Conservation (phyloP, 1,140 invertebrate genomes). For the Centruroides sculpturatus region DNA sequence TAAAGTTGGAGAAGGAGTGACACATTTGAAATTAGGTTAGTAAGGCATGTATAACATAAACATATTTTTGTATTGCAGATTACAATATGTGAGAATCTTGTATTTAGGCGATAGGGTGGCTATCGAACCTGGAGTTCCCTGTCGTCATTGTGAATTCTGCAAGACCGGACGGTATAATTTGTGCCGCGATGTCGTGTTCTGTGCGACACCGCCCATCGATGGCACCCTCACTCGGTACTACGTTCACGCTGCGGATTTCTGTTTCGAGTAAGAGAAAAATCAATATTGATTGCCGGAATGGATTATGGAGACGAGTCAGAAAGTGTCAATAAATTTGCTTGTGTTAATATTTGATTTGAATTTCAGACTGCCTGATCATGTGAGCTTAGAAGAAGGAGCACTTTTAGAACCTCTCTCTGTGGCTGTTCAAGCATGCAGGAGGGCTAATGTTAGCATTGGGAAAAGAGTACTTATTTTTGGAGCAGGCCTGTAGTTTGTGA, state of each 20-base stretch:
- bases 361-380: conserved; percentile 67
- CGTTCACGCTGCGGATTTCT: conserved; percentile 18
- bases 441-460: conserved; percentile 55
- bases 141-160: conserved; percentile 67
- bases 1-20: conserved; percentile 55
- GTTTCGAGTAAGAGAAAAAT: conserved; percentile 19
- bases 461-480: conserved; percentile 70
- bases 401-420: conserved; percentile 83
- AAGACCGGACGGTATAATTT: conserved; percentile 79
- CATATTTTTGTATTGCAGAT: background rate
- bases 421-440: conserved; percentile 76
- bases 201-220: conserved; percentile 49
- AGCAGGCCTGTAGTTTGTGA: conserved; percentile 38
- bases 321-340: no score
- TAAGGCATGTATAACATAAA: background rate
- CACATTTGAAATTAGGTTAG: conserved; percentile 49
- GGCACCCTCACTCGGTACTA: conserved; percentile 20
- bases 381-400: conserved; percentile 85
- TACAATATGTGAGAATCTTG: background rate
- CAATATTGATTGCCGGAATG: background rate
- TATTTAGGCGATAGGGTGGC: conserved; percentile 70
- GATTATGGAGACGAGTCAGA: background rate
- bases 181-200: conserved; percentile 70
- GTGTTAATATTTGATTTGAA: background rate
- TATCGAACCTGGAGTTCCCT: conserved; percentile 83